Evolutionary conservation across 2,888 invertebrate species (phyloP).

Genomic region (Sarcophaga variegata): DNA sequence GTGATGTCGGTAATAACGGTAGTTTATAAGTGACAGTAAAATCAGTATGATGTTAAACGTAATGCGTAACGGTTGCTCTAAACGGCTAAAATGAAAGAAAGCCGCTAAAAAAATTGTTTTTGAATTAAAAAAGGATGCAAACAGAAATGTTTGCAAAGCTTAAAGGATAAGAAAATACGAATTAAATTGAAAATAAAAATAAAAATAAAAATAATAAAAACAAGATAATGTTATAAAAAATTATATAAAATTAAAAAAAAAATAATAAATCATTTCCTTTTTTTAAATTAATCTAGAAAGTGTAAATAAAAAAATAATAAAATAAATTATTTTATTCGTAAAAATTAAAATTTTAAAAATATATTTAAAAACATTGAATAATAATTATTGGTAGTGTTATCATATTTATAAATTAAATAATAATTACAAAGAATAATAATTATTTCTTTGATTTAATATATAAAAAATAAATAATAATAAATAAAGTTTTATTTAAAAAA

Average conservation of each 20-base stretch:
- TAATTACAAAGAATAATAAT: neutral
- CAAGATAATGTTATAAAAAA: neutral
- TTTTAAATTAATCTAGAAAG: neutral
- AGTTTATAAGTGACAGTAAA: slow-evolving; percentile 43
- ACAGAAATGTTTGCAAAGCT: slow-evolving; percentile 8
- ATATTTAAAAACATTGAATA: neutral
- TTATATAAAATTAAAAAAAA: slow-evolving; percentile 4
- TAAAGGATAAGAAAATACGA: neutral
- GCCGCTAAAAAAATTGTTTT: neutral
- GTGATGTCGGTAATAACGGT: slow-evolving; percentile 33
- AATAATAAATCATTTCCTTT: neutral
- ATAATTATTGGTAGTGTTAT: neutral
- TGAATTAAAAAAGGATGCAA: slow-evolving; percentile 1
- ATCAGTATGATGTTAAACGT: slow-evolving; percentile 61
- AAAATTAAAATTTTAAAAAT: neutral
- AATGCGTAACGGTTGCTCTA: slow-evolving; percentile 58
- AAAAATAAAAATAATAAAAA: neutral
- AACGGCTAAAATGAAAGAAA: slow-evolving; percentile 40
- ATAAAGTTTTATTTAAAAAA: too few relatives aligned
- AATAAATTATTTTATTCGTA: neutral
- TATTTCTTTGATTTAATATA: too few relatives aligned
- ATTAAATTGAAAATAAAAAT: neutral
- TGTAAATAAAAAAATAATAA: neutral
- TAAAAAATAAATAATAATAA: too few relatives aligned
- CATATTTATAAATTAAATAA: neutral